These are phyloP conservation scores for Proctacanthus coquilletti DNA, from an alignment of 1,140 invertebrate species.

Conservation along the genomic window DNA sequence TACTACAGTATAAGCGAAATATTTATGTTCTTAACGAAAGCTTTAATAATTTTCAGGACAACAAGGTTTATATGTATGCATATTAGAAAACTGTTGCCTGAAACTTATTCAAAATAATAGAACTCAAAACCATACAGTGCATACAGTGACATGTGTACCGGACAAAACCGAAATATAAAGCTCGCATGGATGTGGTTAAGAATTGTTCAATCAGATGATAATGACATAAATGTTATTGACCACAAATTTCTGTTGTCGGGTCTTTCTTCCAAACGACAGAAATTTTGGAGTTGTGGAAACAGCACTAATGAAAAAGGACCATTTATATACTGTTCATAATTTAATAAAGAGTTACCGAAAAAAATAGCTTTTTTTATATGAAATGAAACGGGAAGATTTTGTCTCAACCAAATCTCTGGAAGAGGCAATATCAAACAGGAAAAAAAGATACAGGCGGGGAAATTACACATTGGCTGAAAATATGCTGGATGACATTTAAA, in stretches of 20 bases:
- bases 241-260: constrained; percentile 18
- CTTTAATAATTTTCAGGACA: constrained; percentile 10
- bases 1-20: too few species aligned
- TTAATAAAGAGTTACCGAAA: too few species aligned
- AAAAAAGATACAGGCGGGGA: too few species aligned
- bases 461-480: too few species aligned
- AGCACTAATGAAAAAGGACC: constrained; percentile 9
- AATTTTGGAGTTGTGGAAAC: constrained; percentile 10
- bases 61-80: constrained; percentile 13
- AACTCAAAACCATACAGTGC: constrained; percentile 14
- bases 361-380: too few species aligned
- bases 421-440: too few species aligned
- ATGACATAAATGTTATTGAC: constrained; percentile 14
- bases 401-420: too few species aligned
- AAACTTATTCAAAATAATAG: constrained; percentile 14
- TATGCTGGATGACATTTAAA: too few species aligned
- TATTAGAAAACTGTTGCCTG: constrained; percentile 13
- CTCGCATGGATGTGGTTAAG: constrained; percentile 16
- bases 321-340: too few species aligned
- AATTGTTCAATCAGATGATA: constrained; percentile 13
- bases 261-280: constrained; percentile 14
- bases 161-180: constrained; percentile 20
- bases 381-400: too few species aligned
- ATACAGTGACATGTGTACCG: constrained; percentile 18
- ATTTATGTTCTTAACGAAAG: constrained; percentile 7